phyloP scores from a whole-genome alignment of 1,140 invertebrate species.

The Globodera rostochiensis region DNA sequence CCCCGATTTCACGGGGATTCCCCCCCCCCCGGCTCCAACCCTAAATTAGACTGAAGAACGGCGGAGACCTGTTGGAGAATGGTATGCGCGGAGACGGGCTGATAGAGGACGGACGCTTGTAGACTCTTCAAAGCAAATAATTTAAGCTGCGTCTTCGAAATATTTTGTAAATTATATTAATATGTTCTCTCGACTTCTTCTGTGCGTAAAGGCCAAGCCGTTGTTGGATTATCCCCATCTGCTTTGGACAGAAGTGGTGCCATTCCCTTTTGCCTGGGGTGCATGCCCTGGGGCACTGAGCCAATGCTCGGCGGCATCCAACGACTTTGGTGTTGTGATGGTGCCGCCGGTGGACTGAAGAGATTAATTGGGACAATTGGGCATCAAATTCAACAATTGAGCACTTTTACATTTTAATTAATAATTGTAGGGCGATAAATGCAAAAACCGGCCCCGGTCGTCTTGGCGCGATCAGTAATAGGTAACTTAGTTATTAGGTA shows the following conservation, averaged over 20 bases:
- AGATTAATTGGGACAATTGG: too few species aligned
- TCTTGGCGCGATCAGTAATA: too few species aligned
- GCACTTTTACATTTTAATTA: too few species aligned
- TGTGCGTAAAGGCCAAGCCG: not conserved
- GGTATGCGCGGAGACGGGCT: not conserved
- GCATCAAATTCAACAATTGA: too few species aligned
- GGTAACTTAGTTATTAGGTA: too few species aligned
- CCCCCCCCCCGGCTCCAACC: not conserved
- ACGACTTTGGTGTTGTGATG: not conserved
- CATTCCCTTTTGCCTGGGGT: not conserved
- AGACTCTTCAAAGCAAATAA: not conserved
- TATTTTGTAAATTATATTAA: too few species aligned
- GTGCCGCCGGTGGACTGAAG: not conserved
- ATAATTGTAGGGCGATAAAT: too few species aligned
- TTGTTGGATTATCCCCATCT: too few species aligned
- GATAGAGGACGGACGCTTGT: not conserved
- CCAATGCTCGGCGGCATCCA: not conserved
- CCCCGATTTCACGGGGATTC: too few species aligned
- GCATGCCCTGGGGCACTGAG: not conserved
- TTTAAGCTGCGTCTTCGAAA: not conserved
- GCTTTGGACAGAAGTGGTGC: not conserved
- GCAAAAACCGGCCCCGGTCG: too few species aligned
- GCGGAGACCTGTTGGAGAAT: not conserved
- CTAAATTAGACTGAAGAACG: constrained; percentile 5
- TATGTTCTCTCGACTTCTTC: not conserved